Conservation (phyloP, 2,888 invertebrate genomes). For the Palloptera scutellata region DNA sequence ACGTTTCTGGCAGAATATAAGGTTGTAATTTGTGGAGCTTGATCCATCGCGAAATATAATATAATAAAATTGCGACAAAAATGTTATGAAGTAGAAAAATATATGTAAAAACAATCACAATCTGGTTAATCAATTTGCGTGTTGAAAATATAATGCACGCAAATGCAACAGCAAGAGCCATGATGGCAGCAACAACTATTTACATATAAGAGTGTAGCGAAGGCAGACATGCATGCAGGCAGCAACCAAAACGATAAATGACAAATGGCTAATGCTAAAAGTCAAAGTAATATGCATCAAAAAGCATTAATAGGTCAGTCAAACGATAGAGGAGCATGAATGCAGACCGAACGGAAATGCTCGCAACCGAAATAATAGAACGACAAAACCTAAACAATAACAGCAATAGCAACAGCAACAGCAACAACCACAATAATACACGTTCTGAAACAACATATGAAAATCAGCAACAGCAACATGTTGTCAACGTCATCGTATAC, state of each 20-base stretch:
- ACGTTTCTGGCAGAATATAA: too few species aligned
- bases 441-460: neutral
- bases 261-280: too few species aligned
- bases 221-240: too few species aligned
- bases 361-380: neutral
- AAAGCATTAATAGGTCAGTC: slow-evolving; percentile 21
- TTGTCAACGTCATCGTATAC: slow-evolving; percentile 14
- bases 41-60: neutral
- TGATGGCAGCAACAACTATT: neutral
- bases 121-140: slow-evolving; percentile 34
- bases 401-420: slow-evolving; percentile 14
- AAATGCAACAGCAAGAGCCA: slow-evolving; percentile 10
- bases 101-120: neutral
- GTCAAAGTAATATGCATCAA: neutral
- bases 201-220: neutral
- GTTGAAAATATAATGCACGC: slow-evolving; percentile 35
- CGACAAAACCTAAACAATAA: too few species aligned
- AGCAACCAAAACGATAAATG: too few species aligned
- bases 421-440: slow-evolving; percentile 12
- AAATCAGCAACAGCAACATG: slow-evolving; percentile 26
- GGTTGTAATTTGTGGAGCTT: neutral
- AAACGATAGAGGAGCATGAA: slow-evolving; percentile 4
- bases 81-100: neutral
- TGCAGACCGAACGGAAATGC: neutral
- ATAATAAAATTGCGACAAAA: neutral